phyloP scores from a whole-genome alignment of 2,888 invertebrate species.

The Empis stercorea region DNA sequence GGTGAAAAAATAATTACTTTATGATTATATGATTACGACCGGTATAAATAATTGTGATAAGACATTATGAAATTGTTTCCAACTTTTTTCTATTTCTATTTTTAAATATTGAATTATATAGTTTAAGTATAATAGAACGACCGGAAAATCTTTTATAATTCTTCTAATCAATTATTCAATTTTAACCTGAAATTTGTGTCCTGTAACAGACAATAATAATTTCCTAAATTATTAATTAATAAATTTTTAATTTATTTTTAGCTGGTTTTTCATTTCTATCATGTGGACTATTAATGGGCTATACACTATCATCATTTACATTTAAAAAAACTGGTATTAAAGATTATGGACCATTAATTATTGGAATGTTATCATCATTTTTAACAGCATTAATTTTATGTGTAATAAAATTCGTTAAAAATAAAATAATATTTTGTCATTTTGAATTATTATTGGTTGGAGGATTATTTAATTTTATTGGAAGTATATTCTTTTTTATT shows the following conservation, averaged over 20 bases:
- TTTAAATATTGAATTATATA: too few relatives aligned
- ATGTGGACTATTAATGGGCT: slow-evolving; percentile 27
- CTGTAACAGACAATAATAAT: too few relatives aligned
- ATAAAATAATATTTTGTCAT: slow-evolving; percentile 27
- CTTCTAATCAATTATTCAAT: too few relatives aligned
- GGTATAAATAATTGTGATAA: too few relatives aligned
- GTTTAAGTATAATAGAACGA: too few relatives aligned
- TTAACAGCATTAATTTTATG: slow-evolving; percentile 19
- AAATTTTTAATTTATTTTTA: background rate
- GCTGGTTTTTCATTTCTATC: slow-evolving; percentile 20
- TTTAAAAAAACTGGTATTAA: slow-evolving; percentile 18
- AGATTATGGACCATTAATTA: slow-evolving; percentile 25
- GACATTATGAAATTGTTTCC: too few relatives aligned
- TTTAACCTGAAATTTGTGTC: too few relatives aligned
- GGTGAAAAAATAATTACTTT: too few relatives aligned
- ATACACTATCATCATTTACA: slow-evolving; percentile 26
- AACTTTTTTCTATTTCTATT: too few relatives aligned
- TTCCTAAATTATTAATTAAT: too few relatives aligned
- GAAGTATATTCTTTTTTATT: slow-evolving; percentile 30
- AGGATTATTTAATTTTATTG: slow-evolving; percentile 22
- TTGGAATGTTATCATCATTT: slow-evolving; percentile 22
- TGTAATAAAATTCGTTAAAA: slow-evolving; percentile 21
- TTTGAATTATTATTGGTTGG: slow-evolving; percentile 21
- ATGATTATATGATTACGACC: too few relatives aligned
- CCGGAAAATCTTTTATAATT: too few relatives aligned